Conservation (phyloP, 2,113 vertebrate species). For the Carassius carassius region DNA sequence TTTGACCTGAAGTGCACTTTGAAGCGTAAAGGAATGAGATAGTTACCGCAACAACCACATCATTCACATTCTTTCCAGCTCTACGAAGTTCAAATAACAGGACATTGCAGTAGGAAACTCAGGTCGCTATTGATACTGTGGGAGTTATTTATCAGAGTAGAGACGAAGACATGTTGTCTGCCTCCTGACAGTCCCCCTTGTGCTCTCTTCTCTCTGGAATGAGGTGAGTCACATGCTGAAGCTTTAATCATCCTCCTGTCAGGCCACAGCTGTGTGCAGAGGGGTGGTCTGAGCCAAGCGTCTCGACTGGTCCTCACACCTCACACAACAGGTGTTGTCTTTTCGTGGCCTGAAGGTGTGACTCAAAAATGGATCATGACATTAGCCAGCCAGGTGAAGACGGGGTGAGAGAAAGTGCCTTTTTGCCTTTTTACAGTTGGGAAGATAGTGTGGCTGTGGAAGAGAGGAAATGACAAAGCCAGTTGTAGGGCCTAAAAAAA, state of each 20-base stretch:
- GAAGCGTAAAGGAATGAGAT: neutral
- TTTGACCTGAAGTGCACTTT: neutral
- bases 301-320: slow-evolving; percentile 8
- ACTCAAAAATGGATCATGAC: neutral
- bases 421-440: neutral
- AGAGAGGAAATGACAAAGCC: neutral
- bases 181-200: slow-evolving; percentile 23
- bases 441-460: neutral
- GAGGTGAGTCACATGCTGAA: slow-evolving; percentile 61
- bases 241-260: slow-evolving; percentile 37
- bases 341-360: neutral
- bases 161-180: neutral
- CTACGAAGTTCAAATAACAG: slow-evolving; percentile 25
- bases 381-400: neutral
- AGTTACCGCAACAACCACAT: neutral
- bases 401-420: neutral
- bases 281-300: slow-evolving; percentile 21
- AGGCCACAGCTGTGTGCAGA: neutral
- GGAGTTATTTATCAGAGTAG: neutral
- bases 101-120: neutral
- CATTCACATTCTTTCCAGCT: neutral
- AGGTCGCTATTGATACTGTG: neutral
- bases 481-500: neutral
- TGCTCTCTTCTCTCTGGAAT: slow-evolving; percentile 36
- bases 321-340: slow-evolving; percentile 41